Evolutionary conservation across 2,888 invertebrate genomes (phyloP).

Genomic region (Nemapogon koenigi): DNA sequence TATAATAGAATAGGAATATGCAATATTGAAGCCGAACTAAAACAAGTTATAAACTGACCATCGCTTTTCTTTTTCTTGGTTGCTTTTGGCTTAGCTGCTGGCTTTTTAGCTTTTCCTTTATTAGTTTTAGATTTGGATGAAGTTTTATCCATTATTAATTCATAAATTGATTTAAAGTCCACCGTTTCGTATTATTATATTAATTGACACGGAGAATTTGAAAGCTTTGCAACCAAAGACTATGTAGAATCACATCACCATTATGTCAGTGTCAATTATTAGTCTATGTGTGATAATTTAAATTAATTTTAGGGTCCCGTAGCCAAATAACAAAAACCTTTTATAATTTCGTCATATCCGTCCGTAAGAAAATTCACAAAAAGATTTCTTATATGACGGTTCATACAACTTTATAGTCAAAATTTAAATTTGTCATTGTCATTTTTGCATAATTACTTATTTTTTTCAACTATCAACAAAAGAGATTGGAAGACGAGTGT

Average conservation of each 20-base stretch:
- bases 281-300: background rate
- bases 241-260: too few relatives aligned
- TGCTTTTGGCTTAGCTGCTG: slow-evolving; percentile 33
- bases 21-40: background rate
- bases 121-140: slow-evolving; percentile 19
- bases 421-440: background rate
- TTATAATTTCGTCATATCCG: too few relatives aligned
- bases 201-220: slow-evolving; percentile 1
- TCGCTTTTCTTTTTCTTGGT: slow-evolving; percentile 43
- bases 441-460: background rate
- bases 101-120: slow-evolving; percentile 42
- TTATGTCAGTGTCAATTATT: background rate
- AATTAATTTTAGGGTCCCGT: too few relatives aligned
- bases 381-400: too few relatives aligned
- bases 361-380: too few relatives aligned
- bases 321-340: too few relatives aligned
- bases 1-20: background rate
- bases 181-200: background rate
- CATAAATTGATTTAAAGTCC: slow-evolving; percentile 5
- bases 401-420: too few relatives aligned
- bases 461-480: background rate
- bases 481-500: too few relatives aligned
- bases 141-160: slow-evolving; percentile 37
- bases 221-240: background rate
- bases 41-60: slow-evolving; percentile 23